phyloP scores from a whole-genome alignment of 2,113 vertebrate species.

The Lagopus leucura region DNA sequence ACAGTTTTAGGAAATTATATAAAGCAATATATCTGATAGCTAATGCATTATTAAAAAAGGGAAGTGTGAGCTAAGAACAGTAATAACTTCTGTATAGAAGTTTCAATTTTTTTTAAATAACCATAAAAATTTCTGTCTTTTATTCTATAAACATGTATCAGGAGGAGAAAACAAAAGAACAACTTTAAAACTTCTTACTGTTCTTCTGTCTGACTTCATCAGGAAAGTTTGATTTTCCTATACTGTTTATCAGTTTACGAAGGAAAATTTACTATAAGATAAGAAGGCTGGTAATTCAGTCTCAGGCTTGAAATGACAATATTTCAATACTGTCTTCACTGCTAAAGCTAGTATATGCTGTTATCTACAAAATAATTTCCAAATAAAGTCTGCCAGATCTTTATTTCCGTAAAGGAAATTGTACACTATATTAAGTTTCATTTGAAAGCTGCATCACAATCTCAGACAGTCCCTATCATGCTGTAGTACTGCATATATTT shows the following conservation, averaged over 20 bases:
- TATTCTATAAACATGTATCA: background rate
- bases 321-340: background rate
- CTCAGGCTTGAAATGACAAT: background rate
- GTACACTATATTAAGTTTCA: background rate
- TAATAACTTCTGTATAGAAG: background rate
- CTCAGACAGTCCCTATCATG: background rate
- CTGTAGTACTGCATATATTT: background rate
- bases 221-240: background rate
- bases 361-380: background rate
- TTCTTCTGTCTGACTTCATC: background rate
- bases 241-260: background rate
- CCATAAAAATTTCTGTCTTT: background rate
- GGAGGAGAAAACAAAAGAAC: background rate
- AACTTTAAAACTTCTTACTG: background rate
- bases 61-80: background rate
- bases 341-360: background rate
- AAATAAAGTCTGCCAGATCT: background rate
- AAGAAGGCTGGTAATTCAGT: background rate
- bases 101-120: background rate
- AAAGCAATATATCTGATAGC: background rate
- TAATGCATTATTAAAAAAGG: background rate
- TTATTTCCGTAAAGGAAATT: constrained; percentile 29
- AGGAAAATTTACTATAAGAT: background rate
- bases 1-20: background rate
- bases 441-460: background rate